These are phyloP conservation scores for Lucinisca nassula DNA, from an alignment of 2,888 invertebrate species.

Conservation along the genomic window DNA sequence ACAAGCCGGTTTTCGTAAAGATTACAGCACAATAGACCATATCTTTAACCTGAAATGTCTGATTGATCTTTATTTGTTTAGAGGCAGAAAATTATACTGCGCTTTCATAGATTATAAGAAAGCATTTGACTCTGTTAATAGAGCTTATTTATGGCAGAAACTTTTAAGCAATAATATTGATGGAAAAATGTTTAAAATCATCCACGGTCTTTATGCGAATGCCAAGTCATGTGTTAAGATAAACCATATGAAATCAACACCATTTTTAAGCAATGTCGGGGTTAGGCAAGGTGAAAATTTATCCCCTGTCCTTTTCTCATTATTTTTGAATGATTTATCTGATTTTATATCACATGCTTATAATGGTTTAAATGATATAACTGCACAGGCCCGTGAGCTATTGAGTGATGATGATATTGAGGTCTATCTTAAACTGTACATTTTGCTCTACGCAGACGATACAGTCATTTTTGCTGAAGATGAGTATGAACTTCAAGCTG, in stretches of 20 bases:
- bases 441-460: conserved; percentile 39
- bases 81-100: not conserved
- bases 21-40: not conserved
- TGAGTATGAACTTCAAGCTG: too few relatives aligned
- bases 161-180: not conserved
- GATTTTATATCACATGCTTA: not conserved
- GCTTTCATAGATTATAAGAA: not conserved
- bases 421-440: conserved; percentile 30
- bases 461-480: conserved; percentile 37
- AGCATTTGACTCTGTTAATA: not conserved
- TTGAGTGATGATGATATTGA: conserved; percentile 31
- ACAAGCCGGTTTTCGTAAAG: not conserved
- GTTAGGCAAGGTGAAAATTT: not conserved
- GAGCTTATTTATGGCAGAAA: not conserved
- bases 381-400: too few relatives aligned
- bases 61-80: not conserved
- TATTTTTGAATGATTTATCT: not conserved
- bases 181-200: conserved; percentile 1
- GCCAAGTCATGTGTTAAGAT: not conserved
- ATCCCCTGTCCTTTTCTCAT: conserved; percentile 7
- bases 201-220: not conserved
- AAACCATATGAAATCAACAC: not conserved
- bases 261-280: not conserved
- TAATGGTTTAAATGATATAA: not conserved
- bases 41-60: not conserved